Percentiles rank a stretch among this genome's conserved stretches.
phyloP scores from a whole-genome alignment of 2,113 vertebrate species.

The Empidonax alnorum region DNA sequence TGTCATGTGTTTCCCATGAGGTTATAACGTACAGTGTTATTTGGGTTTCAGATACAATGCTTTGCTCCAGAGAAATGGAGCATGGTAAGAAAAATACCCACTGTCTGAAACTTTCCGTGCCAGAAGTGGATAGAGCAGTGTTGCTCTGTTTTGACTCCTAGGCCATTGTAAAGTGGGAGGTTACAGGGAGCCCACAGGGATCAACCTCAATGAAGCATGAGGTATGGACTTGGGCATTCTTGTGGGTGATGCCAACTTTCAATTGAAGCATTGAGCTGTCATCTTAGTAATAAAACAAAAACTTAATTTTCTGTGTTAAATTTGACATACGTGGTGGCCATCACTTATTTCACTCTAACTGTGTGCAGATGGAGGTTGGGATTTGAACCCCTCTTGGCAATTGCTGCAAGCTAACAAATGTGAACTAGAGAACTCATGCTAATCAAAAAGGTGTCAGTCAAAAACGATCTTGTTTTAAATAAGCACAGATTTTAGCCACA shows the following conservation, averaged over 20 bases:
- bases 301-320: background rate
- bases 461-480: background rate
- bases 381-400: background rate
- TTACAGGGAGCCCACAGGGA: background rate
- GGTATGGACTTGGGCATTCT: background rate
- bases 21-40: rapidly evolving
- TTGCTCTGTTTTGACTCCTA: background rate
- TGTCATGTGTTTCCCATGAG: rapidly evolving
- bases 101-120: background rate
- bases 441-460: background rate
- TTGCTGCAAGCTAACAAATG: background rate
- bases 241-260: background rate
- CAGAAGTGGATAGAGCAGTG: background rate
- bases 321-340: background rate
- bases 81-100: background rate
- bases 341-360: background rate
- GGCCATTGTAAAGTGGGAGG: background rate
- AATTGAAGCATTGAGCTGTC: background rate
- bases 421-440: background rate
- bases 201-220: background rate
- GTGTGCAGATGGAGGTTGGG: background rate
- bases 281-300: background rate
- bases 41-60: background rate
- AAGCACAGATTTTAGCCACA: background rate
- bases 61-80: background rate